These are phyloP conservation scores for Tanaodytes sp. DNA, from an alignment of 2,888 invertebrate genomes.

Conservation along the genomic window DNA sequence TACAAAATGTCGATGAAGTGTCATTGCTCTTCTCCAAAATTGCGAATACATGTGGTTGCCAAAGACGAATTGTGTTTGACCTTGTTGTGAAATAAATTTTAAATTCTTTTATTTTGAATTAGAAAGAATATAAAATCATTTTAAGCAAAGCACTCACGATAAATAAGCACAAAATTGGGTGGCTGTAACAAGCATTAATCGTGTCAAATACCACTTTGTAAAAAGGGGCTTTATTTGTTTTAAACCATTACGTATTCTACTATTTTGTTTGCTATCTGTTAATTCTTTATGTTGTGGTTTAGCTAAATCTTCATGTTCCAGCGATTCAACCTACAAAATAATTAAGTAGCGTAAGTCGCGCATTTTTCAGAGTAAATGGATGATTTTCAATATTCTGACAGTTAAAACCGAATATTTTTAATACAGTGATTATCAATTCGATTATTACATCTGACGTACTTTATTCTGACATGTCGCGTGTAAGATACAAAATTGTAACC, in stretches of 20 bases:
- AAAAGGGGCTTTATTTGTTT: slow-evolving; percentile 82
- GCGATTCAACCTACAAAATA: slow-evolving; percentile 67
- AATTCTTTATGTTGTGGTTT: slow-evolving; percentile 1
- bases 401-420: background rate
- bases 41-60: slow-evolving; percentile 89
- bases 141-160: slow-evolving; percentile 31
- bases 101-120: too few species aligned
- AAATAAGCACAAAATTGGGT: slow-evolving; percentile 74
- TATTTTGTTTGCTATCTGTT: too few species aligned
- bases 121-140: background rate
- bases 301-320: slow-evolving; percentile 66
- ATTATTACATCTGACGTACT: too few species aligned
- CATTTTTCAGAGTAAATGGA: too few species aligned
- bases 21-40: slow-evolving; percentile 62
- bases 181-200: slow-evolving; percentile 78
- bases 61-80: slow-evolving; percentile 86
- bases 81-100: slow-evolving; percentile 67
- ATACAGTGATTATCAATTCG: background rate
- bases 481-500: too few species aligned
- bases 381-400: too few species aligned
- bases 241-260: too few species aligned
- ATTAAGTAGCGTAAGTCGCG: too few species aligned
- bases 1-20: slow-evolving; percentile 62
- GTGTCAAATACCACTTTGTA: slow-evolving; percentile 76
- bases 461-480: too few species aligned